Percentiles rank a stretch among this genome's conserved stretches.
phyloP scores from a whole-genome alignment of 37 sponge, comb jelly and placozoan genomes.

The Cladorhizidae sp. region DNA sequence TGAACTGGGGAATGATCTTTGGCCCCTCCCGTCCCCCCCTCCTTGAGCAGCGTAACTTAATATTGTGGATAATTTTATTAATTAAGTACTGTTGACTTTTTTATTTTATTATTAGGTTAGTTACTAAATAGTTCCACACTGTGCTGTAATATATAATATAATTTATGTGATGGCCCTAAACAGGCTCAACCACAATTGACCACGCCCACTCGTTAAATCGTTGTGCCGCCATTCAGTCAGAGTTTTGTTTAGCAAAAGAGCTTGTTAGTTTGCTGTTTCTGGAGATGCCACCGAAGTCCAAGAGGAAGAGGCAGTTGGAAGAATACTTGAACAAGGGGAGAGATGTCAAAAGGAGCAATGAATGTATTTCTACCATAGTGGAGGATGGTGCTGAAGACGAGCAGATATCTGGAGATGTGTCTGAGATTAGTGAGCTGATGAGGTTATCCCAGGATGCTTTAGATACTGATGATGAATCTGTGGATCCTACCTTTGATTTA shows the following conservation, averaged over 20 bases:
- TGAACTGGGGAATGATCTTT: too few species aligned
- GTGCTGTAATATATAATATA: too few species aligned
- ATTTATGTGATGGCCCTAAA: constrained; percentile 1
- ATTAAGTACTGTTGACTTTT: too few species aligned
- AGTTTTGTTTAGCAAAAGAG: not conserved
- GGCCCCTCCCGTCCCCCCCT: too few species aligned
- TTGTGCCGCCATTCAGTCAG: constrained; percentile 10
- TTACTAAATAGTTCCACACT: too few species aligned
- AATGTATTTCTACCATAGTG: not conserved
- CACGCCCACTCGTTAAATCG: too few species aligned
- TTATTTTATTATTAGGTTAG: too few species aligned
- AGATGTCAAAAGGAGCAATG: constrained; percentile 21
- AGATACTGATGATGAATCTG: too few species aligned
- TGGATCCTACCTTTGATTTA: constrained; percentile 43
- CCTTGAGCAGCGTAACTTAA: too few species aligned
- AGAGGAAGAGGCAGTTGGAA: constrained; percentile 27
- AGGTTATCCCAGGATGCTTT: constrained; percentile 38
- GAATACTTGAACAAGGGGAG: constrained; percentile 25
- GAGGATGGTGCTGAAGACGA: not conserved
- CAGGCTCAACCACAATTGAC: too few species aligned
- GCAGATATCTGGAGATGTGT: not conserved
- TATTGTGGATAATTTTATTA: too few species aligned
- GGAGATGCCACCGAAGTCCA: constrained; percentile 55
- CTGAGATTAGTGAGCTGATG: constrained; percentile 17
- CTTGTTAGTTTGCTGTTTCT: constrained; percentile 5